A percentile compares a stretch with the other conserved stretches of the same genome.
Conservation (phyloP, 23 tunicate genomes). For the Halocynthia aurantium region DNA sequence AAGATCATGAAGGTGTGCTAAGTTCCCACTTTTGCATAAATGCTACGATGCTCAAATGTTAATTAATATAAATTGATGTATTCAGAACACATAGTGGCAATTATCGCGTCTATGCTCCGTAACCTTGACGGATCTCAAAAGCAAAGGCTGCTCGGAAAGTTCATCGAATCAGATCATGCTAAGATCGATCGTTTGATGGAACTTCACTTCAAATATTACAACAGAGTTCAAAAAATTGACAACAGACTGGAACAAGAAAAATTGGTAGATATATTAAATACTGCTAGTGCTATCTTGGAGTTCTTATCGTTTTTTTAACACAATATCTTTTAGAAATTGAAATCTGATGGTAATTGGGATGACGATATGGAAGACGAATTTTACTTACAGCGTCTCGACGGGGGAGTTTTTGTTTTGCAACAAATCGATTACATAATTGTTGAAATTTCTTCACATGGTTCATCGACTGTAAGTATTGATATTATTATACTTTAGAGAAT, state of each 20-base stretch:
- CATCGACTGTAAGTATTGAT: conserved; percentile 13
- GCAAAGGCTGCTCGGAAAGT: conserved; percentile 70
- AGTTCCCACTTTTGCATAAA: background rate
- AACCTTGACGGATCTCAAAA: conserved; percentile 78
- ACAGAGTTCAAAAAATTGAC: conserved; percentile 65
- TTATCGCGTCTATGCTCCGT: conserved; percentile 75
- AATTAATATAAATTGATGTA: background rate
- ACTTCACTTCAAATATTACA: conserved; percentile 78
- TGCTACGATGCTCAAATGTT: background rate
- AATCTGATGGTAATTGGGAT: conserved; percentile 50
- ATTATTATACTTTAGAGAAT: no score
- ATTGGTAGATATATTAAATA: background rate
- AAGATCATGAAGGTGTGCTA: conserved; percentile 48
- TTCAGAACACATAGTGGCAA: conserved; percentile 65
- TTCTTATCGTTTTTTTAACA: no score
- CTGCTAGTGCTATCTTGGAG: no score
- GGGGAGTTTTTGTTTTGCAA: conserved; percentile 86
- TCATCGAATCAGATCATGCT: conserved; percentile 74
- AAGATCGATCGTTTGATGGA: conserved; percentile 92
- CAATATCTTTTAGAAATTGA: conserved; percentile 2
- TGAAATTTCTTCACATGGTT: conserved; percentile 72
- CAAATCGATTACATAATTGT: conserved; percentile 92
- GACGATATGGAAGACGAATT: conserved; percentile 80
- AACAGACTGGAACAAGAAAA: conserved; percentile 58
- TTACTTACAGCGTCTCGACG: conserved; percentile 69